Percentiles rank a stretch among this genome's conserved stretches.
Conservation (phyloP, 2,888 invertebrate species). For the Pyrochroa serraticornis region DNA sequence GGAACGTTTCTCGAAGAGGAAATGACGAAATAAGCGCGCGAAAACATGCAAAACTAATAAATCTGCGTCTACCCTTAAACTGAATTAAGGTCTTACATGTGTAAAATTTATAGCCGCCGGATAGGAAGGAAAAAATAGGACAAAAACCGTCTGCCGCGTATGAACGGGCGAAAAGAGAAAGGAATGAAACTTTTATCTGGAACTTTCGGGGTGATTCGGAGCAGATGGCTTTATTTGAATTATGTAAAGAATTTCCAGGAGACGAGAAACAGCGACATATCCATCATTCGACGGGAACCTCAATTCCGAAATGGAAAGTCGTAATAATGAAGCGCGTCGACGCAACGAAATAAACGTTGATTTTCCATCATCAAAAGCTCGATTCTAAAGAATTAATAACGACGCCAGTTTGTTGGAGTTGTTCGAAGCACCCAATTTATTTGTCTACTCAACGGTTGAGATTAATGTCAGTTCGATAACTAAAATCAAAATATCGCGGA, state of each 20-base stretch:
- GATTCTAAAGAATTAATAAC: too few relatives aligned
- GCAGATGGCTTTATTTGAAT: slow-evolving; percentile 16
- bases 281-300: not conserved
- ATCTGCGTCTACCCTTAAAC: slow-evolving; percentile 15
- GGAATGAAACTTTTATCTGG: slow-evolving; percentile 13
- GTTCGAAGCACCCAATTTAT: slow-evolving; percentile 1
- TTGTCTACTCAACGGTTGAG: slow-evolving; percentile 8
- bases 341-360: too few relatives aligned
- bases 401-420: too few relatives aligned
- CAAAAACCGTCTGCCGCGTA: slow-evolving; percentile 18
- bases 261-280: too few relatives aligned
- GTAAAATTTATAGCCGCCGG: slow-evolving; percentile 25
- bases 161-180: not conserved
- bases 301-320: not conserved
- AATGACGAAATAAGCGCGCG: not conserved
- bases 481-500: slow-evolving; percentile 19
- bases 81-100: slow-evolving; percentile 28
- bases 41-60: slow-evolving; percentile 27
- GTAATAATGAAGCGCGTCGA: not conserved
- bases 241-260: slow-evolving; percentile 2
- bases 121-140: slow-evolving; percentile 12
- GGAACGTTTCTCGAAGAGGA: not conserved
- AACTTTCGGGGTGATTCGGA: slow-evolving; percentile 1
- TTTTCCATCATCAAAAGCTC: too few relatives aligned
- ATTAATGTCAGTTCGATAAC: slow-evolving; percentile 6